These are phyloP conservation scores for Arvicanthis niloticus DNA, from an alignment of 2,113 vertebrate species.

Conservation along the genomic window DNA sequence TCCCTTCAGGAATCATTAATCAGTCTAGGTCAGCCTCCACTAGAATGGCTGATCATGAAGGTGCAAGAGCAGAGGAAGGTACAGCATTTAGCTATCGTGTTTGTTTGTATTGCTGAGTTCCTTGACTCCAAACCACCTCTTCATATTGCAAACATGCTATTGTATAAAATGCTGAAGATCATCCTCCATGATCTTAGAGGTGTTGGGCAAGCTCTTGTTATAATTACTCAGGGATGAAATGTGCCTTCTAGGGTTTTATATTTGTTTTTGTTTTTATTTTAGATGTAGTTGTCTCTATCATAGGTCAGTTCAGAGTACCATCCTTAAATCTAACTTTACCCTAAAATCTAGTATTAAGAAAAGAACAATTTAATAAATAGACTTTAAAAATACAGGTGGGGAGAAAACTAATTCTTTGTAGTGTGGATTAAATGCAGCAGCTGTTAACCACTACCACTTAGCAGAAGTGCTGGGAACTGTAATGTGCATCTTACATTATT, in stretches of 20 bases:
- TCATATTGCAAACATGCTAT: slow-evolving; percentile 72
- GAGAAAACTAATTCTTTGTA: neutral
- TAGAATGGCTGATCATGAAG: slow-evolving; percentile 92
- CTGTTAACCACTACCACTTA: slow-evolving; percentile 14
- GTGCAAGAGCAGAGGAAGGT: slow-evolving; percentile 91
- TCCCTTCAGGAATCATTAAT: slow-evolving; percentile 90
- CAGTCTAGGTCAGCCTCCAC: slow-evolving; percentile 89
- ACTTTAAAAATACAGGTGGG: neutral
- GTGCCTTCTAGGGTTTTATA: slow-evolving; percentile 30
- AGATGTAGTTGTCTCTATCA: slow-evolving; percentile 31
- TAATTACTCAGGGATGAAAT: slow-evolving; percentile 20
- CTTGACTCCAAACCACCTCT: slow-evolving; percentile 75
- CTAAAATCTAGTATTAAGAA: slow-evolving; percentile 34
- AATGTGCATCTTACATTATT: slow-evolving; percentile 39
- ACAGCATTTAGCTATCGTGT: slow-evolving; percentile 86
- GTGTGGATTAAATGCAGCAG: slow-evolving; percentile 32
- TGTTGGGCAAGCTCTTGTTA: slow-evolving; percentile 43
- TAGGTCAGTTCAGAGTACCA: slow-evolving; percentile 32
- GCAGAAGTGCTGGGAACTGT: neutral
- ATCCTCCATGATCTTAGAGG: slow-evolving; percentile 45
- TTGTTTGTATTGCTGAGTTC: slow-evolving; percentile 83
- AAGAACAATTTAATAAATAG: slow-evolving; percentile 34
- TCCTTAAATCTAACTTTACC: slow-evolving; percentile 44
- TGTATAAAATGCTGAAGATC: slow-evolving; percentile 49
- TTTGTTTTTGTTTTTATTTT: slow-evolving; percentile 48